Conservation (phyloP, 2,113 vertebrate species). For the Coptodon bakossiorum region DNA sequence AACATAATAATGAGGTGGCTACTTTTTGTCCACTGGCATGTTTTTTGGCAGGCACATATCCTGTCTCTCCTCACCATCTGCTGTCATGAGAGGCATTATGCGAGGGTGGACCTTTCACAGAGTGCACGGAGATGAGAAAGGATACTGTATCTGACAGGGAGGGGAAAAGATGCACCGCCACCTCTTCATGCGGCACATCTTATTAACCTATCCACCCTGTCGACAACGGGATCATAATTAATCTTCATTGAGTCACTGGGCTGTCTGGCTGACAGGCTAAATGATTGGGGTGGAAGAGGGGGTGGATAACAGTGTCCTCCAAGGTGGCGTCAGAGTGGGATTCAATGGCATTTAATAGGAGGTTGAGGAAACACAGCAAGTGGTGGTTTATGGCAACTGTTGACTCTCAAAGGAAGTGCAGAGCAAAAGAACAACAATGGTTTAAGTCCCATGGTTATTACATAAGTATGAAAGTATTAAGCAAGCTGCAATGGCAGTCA, state of each 20-base stretch:
- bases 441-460: background rate
- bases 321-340: conserved; percentile 23
- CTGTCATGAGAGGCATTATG: background rate
- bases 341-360: conserved; percentile 20
- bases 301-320: conserved; percentile 32
- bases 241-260: conserved; percentile 51
- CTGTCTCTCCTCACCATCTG: conserved; percentile 11
- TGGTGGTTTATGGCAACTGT: background rate
- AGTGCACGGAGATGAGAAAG: background rate
- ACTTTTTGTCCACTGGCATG: background rate
- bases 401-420: background rate
- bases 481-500: background rate
- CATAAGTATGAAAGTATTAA: background rate
- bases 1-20: background rate
- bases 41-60: background rate
- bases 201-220: conserved; percentile 45
- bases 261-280: conserved; percentile 52
- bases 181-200: conserved; percentile 40
- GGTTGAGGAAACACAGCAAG: background rate
- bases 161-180: background rate
- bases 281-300: conserved; percentile 33
- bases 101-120: background rate
- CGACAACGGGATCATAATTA: conserved; percentile 49
- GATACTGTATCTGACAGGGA: conserved; percentile 17
- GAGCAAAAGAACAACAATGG: background rate